Evolutionary conservation across 2,797 vertebrate species (phyloP), one percentile per base, ranked within the genome.

Genomic region (Picus viridis): DNA sequence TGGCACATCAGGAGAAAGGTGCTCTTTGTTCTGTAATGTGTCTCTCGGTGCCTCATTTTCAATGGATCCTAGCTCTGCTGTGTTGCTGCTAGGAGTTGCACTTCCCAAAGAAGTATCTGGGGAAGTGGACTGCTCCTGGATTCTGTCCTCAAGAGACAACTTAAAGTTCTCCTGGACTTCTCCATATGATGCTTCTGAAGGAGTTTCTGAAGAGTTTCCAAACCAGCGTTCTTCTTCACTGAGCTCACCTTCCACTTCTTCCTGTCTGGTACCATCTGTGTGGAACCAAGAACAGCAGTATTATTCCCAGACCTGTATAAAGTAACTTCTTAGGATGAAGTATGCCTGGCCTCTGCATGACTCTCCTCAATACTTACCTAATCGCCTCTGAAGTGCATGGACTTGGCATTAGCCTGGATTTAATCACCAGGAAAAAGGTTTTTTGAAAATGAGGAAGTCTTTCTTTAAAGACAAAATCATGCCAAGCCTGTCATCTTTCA

Each of bases 211-310:
- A 76, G 98, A 98, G 94, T 99, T 99, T 96, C 98, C 99, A 97
- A 98, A 99, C 99, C 99, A 99, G 97, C 96, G 98, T 74, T 99
- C 99, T 93, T 99, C 99, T 96, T 99, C 99, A 93, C 98, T 99
- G 96, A 98, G 98, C 81, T 98, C 98, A 68, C 97, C 97, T 96
- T 98, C 98, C 71, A 97, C 98, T 97, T 98, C 98, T 95, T 98
- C 99, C 93, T 99, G 99, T 93, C 98, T 98, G 97, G 98, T 98
- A 98, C 98, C 98, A 99, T 99, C 99, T 99, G 97, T 83, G 92
- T 83, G 86, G 87, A 97, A 86, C 32, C 95, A 96, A 32, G 90
- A 96, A 96, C 70, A 96, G 71, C 68, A 70, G 63, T 68, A 95
- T 97, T 96, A 98, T 79, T 97, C 56, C 63, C 94, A 89, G 77